Base-by-base conservation (phyloP, 1,140 invertebrate genomes). In the Ostrea denselamellosa region DNA sequence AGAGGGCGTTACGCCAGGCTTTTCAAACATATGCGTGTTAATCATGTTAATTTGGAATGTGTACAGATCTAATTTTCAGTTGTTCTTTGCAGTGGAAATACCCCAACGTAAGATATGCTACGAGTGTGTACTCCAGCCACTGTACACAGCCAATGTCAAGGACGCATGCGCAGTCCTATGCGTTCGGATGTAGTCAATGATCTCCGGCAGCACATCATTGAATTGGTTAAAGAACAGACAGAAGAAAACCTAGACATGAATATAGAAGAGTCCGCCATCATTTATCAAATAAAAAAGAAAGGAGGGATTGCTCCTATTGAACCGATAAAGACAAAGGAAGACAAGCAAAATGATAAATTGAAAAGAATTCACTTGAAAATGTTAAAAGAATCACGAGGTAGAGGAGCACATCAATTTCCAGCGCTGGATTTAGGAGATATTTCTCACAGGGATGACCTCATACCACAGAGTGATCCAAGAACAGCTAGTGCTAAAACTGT, bases 201-300 rank as follows among this genome's bases (percentile, higher is more conserved):
- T 4, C 77, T 88, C 19, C 83, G 87, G 9, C 84, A 85, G 82
- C 87, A 88, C 5, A 88, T 88, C 54, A 84, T 88, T 34, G 87
- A 71, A 22, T 54, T 88, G 84, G 19, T 88, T 17, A 34, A 85
- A 4, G 83, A 88, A 28, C 83, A 88, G n/a, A 65, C 51, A 28
- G 65, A 88, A 51, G 82, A 85, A 19, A 68, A 81, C 34, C 44
- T 56, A 52, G 65, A 84, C 56, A 44, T 85, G 53, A 85, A 85
- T 58, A 58, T 56, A 10, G 53, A 19, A 44, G 83, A 85, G 17
- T 44, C 83, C 7, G 58, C 87, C 17, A 25, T 85, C 28, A 88
- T 88, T 25, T 88, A 88, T 58, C 87, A 88, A 82, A 85, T 88
- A 14, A 85, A 88, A 62, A 65, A 84, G 58, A 88, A 88, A 82